Base-by-base conservation (phyloP, 2,797 vertebrate species). In the Telmatherina bonti region DNA sequence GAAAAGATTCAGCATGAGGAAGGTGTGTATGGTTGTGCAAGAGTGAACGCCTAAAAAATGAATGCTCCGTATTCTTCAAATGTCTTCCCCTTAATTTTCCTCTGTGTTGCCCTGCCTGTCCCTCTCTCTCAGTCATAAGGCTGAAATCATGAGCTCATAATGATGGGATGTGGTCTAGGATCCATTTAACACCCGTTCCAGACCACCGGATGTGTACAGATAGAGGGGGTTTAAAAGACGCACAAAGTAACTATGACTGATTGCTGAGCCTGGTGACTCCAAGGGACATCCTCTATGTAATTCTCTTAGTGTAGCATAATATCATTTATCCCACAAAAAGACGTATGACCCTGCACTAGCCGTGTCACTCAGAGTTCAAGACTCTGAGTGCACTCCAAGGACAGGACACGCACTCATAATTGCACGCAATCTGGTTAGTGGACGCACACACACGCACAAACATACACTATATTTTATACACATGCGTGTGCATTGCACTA, bases 201-300 rank as follows among this genome's bases (percentile, higher is more conserved):
- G 89, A 85, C 88, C 85, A 90, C 79, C 79, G 81, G 73, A 86
- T 87, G 82, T 88, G 83, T 83, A 85, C 87, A 89, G 89, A 90
- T 82, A 82, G 86, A 86, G 78, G 78, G 79, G 45, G 85, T 84
- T 85, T 85, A 63, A 77, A 85, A 90, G 85, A 85, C 85, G 33
- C 83, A 88, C 81, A 90, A 85, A 90, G 83, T 92, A 92, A 93
- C 91, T 83, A 82, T 92, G 93, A 93, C 82, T 91, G 90, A 93
- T 94, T 57, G 69, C 79, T n/a, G 67, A 76, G 85, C 84, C 85
- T 29, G 68, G 68, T 83, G 88, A 89, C 90, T 90, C 82, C 87
- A 74, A 91, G 92, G 90, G 91, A 93, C 91, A 91, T 93, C 91
- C 91, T 91, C 89, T 86, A 69, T 91, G 89, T 92, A 92, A 93